These are phyloP conservation scores for Drosophila nr. perissopoda DNA, from an alignment of 2,888 invertebrate species.

Conservation along the genomic window DNA sequence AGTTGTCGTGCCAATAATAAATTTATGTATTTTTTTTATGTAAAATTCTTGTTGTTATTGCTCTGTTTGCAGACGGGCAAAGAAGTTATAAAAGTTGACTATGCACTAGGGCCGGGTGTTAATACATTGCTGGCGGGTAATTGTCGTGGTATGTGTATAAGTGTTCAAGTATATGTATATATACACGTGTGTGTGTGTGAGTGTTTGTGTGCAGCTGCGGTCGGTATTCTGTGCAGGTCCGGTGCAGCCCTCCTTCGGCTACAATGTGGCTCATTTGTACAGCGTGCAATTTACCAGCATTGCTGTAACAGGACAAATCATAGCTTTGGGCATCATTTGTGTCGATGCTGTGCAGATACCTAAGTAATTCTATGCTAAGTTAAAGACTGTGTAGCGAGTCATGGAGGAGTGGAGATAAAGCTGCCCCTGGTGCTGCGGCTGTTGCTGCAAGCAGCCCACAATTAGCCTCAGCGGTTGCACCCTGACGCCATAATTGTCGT, in stretches of 20 bases:
- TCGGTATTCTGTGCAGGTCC: constrained; percentile 2
- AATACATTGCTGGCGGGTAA: constrained; percentile 76
- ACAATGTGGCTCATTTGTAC: constrained; percentile 77
- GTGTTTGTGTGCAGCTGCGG: constrained; percentile 11
- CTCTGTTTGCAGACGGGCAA: constrained; percentile 36
- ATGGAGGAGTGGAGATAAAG: not conserved
- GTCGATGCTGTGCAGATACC: constrained; percentile 37
- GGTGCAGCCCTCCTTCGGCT: constrained; percentile 29
- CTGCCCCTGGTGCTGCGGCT: not conserved
- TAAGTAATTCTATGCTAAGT: constrained; percentile 31
- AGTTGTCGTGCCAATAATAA: constrained; percentile 65
- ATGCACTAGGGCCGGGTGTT: constrained; percentile 57
- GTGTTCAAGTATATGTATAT: constrained; percentile 6
- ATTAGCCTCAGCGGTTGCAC: constrained; percentile 27
- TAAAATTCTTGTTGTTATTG: constrained; percentile 38
- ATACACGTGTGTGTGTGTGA: constrained; percentile 1
- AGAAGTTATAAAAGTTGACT: constrained; percentile 66
- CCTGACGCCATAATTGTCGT: constrained; percentile 72
- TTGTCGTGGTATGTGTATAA: constrained; percentile 68
- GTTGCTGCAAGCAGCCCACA: not conserved
- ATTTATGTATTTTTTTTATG: constrained; percentile 62
- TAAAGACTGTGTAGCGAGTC: not conserved
- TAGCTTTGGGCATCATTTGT: constrained; percentile 55
- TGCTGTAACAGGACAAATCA: constrained; percentile 64
- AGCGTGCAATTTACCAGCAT: constrained; percentile 56